phyloP scores from a whole-genome alignment of 2,113 vertebrate species.

The Nycticorax nycticorax region DNA sequence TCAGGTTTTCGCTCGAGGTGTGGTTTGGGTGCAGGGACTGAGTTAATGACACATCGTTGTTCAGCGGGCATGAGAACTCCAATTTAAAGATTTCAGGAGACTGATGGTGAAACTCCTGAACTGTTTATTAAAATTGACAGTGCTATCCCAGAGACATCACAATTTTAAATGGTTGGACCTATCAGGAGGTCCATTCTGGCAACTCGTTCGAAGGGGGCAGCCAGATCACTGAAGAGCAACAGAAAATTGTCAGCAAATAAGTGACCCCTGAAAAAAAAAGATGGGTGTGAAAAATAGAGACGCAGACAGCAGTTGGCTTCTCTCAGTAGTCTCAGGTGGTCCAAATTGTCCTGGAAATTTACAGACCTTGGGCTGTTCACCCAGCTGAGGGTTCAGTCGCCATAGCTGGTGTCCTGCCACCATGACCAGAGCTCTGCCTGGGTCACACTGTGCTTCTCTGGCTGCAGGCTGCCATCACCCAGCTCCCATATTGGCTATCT shows the following conservation, averaged over 20 bases:
- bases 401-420: not conserved
- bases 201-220: not conserved
- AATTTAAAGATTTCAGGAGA: not conserved
- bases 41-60: not conserved
- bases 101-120: not conserved
- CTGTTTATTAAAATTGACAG: not conserved
- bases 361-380: not conserved
- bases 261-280: not conserved
- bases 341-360: not conserved
- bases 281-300: not conserved
- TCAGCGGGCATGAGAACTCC: not conserved
- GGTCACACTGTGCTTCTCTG: fast-evolving
- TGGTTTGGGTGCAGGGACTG: not conserved
- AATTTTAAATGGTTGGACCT: not conserved
- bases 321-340: not conserved
- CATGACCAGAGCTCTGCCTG: not conserved
- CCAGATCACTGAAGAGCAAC: not conserved
- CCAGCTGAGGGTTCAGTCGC: not conserved
- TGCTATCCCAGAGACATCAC: not conserved
- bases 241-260: not conserved
- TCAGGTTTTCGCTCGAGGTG: not conserved
- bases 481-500: not conserved
- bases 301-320: not conserved
- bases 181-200: not conserved
- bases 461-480: not conserved